phyloP scores from a whole-genome alignment of 2,888 invertebrate species.

The Meteorus cinctellus region DNA sequence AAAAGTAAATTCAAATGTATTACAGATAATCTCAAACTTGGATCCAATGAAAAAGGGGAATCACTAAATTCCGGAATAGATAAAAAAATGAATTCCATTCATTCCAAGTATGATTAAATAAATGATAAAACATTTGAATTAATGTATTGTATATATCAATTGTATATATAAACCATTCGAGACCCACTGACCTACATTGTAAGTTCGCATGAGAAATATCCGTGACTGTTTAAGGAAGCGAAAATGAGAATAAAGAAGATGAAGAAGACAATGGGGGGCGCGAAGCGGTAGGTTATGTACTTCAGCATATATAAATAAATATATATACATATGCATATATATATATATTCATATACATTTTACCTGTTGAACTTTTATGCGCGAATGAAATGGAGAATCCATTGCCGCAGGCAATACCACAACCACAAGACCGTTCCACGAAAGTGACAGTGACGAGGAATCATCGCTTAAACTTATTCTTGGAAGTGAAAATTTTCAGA shows the following conservation, averaged over 20 bases:
- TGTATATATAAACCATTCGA: neutral
- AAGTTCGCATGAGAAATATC: neutral
- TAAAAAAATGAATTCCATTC: neutral
- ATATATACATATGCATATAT: conserved; percentile 1
- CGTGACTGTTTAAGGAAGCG: conserved; percentile 12
- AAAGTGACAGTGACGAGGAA: conserved; percentile 41
- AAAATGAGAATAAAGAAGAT: neutral
- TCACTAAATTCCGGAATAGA: neutral
- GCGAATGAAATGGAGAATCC: conserved; percentile 5
- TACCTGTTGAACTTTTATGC: conserved; percentile 4
- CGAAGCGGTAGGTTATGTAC: neutral
- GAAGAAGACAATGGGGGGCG: conserved; percentile 7
- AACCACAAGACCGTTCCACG: conserved; percentile 26
- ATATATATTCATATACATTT: neutral
- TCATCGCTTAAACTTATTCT: neutral
- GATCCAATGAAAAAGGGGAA: neutral
- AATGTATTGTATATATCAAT: neutral
- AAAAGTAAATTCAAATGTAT: neutral
- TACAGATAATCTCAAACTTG: neutral
- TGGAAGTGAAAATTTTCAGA: neutral
- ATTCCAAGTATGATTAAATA: neutral
- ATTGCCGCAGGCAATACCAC: neutral
- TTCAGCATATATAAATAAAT: neutral
- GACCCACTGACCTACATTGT: conserved; percentile 41
- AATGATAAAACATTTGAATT: conserved; percentile 7